Evolutionary conservation across 2,888 invertebrate species (phyloP), one percentile per base, ranked within the genome.

Genomic region (Apamea anceps): DNA sequence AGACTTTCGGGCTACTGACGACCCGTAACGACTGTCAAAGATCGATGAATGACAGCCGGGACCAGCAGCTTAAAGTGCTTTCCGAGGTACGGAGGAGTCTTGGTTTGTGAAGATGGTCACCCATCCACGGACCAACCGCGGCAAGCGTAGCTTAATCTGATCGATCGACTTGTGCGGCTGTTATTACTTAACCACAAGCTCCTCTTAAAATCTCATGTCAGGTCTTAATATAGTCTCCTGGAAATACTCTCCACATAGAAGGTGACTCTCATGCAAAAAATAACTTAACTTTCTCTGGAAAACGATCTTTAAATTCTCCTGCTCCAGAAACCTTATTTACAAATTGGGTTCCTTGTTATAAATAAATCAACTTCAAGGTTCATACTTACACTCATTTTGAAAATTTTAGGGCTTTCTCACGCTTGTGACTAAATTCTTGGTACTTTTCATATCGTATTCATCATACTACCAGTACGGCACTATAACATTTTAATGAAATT

Each of bases 271-370:
- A 48, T 21, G 13, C 32, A n/a, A 21, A 60, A 83, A 83, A 83
- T 83, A 45, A 66, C 32, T 37, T 32, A 15, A 0, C 7, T 51
- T 15, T 70, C 2, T 60, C 45, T 62, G 72, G 60, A 67, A 48
- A 32, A 51, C 45, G 28, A 37, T 71, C 45, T 80, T 81, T 48
- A 74, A 77, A 82, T 81, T 60, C 62, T 48, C 48, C 45, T 76
- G 89, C 28, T 75, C 87, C 77, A 85, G 76, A 81, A 81, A 88
- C 87, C 76, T 74, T 51, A 66, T 84, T 80, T 10, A 68, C 70
- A 65, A 72, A 81, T 77, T 66, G 80, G 77, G 77, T 77, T 78
- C 66, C 77, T 79, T 71, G 28, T 28, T 79, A 81, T 80, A 82
- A 80, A 87, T 80, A 84, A 70, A 71, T 37, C 48, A 37, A 68